phyloP scores from a whole-genome alignment of 2,797 vertebrate species.

The Tiaroga cobitis region DNA sequence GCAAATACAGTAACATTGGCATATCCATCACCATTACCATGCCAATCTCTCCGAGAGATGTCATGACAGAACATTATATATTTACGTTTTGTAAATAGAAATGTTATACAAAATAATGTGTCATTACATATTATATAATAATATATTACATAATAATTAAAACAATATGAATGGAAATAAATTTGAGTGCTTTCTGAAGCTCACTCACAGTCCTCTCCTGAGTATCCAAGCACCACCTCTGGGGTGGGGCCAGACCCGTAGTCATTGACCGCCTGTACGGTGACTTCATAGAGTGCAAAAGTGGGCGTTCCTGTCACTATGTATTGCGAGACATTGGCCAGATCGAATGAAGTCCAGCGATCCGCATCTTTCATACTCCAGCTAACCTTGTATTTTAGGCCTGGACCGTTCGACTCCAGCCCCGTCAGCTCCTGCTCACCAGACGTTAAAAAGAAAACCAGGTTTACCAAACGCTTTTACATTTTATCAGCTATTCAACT shows the following conservation, averaged over 20 bases:
- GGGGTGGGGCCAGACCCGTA: slow-evolving; percentile 88
- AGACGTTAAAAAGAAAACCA: slow-evolving; percentile 1
- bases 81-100: background rate
- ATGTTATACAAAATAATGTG: background rate
- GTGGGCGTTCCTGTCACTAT: slow-evolving; percentile 88
- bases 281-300: slow-evolving; percentile 89
- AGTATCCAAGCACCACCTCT: slow-evolving; percentile 80
- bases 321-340: slow-evolving; percentile 87
- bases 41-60: too few relatives aligned
- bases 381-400: slow-evolving; percentile 90
- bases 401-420: slow-evolving; percentile 91
- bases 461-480: background rate
- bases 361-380: slow-evolving; percentile 90
- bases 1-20: too few relatives aligned
- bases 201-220: slow-evolving; percentile 94
- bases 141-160: background rate
- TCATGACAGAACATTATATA: background rate
- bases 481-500: background rate
- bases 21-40: too few relatives aligned
- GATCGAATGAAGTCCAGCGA: slow-evolving; percentile 85
- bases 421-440: slow-evolving; percentile 81
- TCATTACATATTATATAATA: background rate
- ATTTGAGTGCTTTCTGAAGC: background rate
- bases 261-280: slow-evolving; percentile 92
- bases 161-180: background rate